Evolutionary conservation across 2,888 invertebrate genomes (phyloP).

Genomic region (Seira ritae): DNA sequence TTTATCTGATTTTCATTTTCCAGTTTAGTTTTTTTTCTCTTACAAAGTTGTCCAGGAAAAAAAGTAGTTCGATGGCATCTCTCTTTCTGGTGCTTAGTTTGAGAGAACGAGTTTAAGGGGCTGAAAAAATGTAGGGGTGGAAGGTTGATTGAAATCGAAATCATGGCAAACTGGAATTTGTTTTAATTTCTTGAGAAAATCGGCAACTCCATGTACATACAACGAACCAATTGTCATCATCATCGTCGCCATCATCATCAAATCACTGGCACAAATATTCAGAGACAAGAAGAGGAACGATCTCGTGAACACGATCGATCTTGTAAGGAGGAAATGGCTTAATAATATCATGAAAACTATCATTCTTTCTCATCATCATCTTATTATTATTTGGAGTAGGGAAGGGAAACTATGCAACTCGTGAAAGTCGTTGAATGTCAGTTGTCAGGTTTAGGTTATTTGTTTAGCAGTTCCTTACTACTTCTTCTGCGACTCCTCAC

Average conservation of each 20-base stretch:
- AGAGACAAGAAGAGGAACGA: slow-evolving; percentile 16
- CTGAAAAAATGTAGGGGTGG: slow-evolving; percentile 35
- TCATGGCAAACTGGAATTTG: slow-evolving; percentile 18
- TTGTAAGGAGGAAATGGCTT: slow-evolving; percentile 47
- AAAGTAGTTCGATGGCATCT: slow-evolving; percentile 16
- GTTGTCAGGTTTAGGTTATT: slow-evolving; percentile 64
- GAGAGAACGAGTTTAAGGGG: slow-evolving; percentile 37
- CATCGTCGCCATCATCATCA: neutral
- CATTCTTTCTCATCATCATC: slow-evolving; percentile 23
- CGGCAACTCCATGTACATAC: neutral
- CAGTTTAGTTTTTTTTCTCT: slow-evolving; percentile 4
- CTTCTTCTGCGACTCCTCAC: neutral
- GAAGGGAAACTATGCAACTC: slow-evolving; percentile 16
- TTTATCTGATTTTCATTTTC: slow-evolving; percentile 14
- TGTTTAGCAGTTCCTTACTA: slow-evolving; percentile 53
- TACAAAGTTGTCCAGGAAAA: slow-evolving; percentile 14
- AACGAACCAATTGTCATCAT: neutral
- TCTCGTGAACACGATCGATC: slow-evolving; percentile 46
- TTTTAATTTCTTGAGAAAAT: slow-evolving; percentile 3
- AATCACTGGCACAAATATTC: slow-evolving; percentile 6
- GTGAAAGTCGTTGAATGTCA: slow-evolving; percentile 63
- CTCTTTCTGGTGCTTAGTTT: neutral
- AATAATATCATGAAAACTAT: slow-evolving; percentile 31
- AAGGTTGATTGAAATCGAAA: slow-evolving; percentile 25
- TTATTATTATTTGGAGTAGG: slow-evolving; percentile 46